Base-by-base conservation (phyloP, 2,888 invertebrate species). In the Apamea monoglypha region DNA sequence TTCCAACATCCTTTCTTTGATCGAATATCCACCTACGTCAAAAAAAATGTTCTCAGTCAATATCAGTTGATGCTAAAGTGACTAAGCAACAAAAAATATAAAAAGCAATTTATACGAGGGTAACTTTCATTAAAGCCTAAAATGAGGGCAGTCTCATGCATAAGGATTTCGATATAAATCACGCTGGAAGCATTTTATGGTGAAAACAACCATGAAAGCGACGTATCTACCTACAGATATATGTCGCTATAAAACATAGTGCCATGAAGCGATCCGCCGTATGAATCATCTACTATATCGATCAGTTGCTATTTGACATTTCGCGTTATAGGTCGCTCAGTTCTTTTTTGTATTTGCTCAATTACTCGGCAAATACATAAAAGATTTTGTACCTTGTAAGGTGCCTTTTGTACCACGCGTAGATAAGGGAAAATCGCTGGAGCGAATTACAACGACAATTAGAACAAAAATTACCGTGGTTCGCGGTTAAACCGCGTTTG, bases 221-320 rank as follows among this genome's bases (percentile, higher is more conserved):
- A n/a, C 36, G 36, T 36, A 47, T 6, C n/a, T n/a, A 78, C 8
- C 32, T 64, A 25, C 18, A 6, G 66, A 69, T 59, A 69, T 56
- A 75, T 73, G 71, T 70, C 75, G 68, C 81, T 78, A 73, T 78
- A 80, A 59, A 87, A 76, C 64, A 74, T 68, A 84, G 74, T 73
- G 70, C 59, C 61, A 64, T 67, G 73, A 50, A 29, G 56, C 63
- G 66, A 72, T 47, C 36, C 66, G 47, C 61, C 25, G 14, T 76
- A 76, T 87, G 81, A 87, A 83, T 89, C 90, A 88, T 90, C 88
- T 83, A 82, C 84, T 83, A 74, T 89, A 91, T 91, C 89, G 91
- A 92, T 91, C 89, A 77, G 80, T 80, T 82, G 80, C 80, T 87
- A 76, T 90, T 88, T 88, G 89, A 81, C 90, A 89, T 85, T 88